Evolutionary conservation across 1,140 invertebrate genomes (phyloP).

Genomic region (Heterodera carotae): DNA sequence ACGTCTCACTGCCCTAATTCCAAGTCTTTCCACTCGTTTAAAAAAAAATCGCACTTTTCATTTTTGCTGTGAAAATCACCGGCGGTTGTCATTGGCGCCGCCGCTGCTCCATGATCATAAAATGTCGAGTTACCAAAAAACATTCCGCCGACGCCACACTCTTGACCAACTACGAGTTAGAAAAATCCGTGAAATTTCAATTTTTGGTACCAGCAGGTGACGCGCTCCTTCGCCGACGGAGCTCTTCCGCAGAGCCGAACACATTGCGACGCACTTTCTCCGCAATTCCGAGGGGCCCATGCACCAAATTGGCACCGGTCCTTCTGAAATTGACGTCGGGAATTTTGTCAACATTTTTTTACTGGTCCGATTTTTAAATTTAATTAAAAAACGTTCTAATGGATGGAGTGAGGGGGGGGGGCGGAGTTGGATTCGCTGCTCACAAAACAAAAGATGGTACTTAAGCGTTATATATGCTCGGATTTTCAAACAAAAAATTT

Average conservation of each 20-base stretch:
- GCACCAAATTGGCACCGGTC: conserved; percentile 53
- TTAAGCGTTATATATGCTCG: too few relatives aligned
- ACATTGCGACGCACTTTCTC: conserved; percentile 53
- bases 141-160: not conserved
- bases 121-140: conserved; percentile 34
- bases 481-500: too few relatives aligned
- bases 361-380: conserved; percentile 16
- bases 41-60: not conserved
- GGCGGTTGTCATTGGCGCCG: conserved; percentile 1
- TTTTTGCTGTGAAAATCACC: conserved; percentile 6
- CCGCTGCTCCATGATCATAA: conserved; percentile 21
- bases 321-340: conserved; percentile 39
- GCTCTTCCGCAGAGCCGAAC: conserved; percentile 57
- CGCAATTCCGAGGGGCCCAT: conserved; percentile 52
- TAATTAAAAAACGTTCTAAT: too few relatives aligned
- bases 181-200: conserved; percentile 18
- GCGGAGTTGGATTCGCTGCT: too few relatives aligned
- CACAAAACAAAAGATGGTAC: too few relatives aligned
- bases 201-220: too few relatives aligned
- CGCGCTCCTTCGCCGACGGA: conserved; percentile 33
- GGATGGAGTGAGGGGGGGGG: too few relatives aligned
- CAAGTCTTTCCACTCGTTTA: too few relatives aligned
- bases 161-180: conserved; percentile 5
- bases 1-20: too few relatives aligned
- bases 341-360: conserved; percentile 17